Percentiles rank a stretch among this genome's conserved stretches.
These are phyloP conservation scores for Laspeyria flexula DNA, from an alignment of 2,888 invertebrate species.

Conservation along the genomic window DNA sequence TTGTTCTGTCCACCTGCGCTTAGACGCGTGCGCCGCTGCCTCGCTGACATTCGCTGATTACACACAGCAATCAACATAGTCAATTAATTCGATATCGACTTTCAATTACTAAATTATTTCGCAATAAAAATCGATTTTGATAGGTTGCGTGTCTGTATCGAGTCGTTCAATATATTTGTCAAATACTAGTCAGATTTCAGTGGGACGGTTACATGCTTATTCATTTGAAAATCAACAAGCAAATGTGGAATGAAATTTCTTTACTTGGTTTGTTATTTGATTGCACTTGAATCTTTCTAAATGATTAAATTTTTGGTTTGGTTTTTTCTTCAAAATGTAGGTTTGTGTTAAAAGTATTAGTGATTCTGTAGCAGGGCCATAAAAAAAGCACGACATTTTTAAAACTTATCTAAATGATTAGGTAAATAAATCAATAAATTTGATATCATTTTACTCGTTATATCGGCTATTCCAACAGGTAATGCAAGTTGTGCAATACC, in stretches of 20 bases:
- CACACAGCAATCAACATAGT: slow-evolving; percentile 39
- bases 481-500: too few species aligned
- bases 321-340: too few species aligned
- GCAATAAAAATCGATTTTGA: slow-evolving; percentile 39
- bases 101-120: slow-evolving; percentile 48
- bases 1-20: slow-evolving; percentile 48
- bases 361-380: too few species aligned
- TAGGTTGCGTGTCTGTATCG: slow-evolving; percentile 30
- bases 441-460: too few species aligned
- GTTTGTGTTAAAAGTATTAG: too few species aligned
- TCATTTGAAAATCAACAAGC: slow-evolving; percentile 12
- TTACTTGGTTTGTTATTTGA: not conserved
- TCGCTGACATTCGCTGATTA: slow-evolving; percentile 40
- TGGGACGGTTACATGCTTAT: slow-evolving; percentile 10
- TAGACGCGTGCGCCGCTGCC: slow-evolving; percentile 26
- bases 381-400: too few species aligned
- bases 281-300: too few species aligned
- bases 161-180: slow-evolving; percentile 25
- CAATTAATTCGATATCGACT: slow-evolving; percentile 52
- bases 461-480: too few species aligned
- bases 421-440: too few species aligned
- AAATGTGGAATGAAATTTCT: not conserved
- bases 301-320: too few species aligned
- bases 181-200: slow-evolving; percentile 17
- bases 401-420: too few species aligned